Evolutionary conservation across 2,888 invertebrate species (phyloP).

Genomic region (Cephus pulcher): DNA sequence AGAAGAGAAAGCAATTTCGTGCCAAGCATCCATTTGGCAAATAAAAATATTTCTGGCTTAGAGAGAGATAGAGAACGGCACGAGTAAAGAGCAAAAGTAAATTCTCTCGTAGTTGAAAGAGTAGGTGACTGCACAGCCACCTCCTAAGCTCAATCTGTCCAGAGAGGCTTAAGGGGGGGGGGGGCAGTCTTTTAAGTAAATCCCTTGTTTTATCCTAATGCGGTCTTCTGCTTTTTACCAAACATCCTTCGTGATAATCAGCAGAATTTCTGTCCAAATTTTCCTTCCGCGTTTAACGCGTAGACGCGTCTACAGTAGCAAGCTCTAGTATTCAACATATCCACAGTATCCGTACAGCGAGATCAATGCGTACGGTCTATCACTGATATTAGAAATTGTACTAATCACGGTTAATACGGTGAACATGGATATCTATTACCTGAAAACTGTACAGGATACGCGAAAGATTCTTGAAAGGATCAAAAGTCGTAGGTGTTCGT

Average conservation of each 20-base stretch:
- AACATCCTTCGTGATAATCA: slow-evolving; percentile 35
- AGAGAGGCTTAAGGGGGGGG: slow-evolving; percentile 33
- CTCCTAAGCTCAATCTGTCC: slow-evolving; percentile 41
- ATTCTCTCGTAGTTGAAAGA: background rate
- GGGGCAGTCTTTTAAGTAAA: slow-evolving; percentile 43
- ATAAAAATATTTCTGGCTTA: background rate
- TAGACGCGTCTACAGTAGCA: background rate
- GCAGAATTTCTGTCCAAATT: slow-evolving; percentile 26
- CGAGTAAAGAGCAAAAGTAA: background rate
- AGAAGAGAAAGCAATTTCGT: background rate
- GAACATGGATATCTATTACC: background rate
- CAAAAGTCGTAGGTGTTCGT: background rate
- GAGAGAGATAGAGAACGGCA: background rate
- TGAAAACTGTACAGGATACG: background rate
- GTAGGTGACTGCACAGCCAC: background rate
- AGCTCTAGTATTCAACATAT: background rate
- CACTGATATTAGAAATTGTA: background rate
- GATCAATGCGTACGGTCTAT: background rate
- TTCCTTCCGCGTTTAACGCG: background rate
- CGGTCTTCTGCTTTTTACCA: slow-evolving; percentile 21
- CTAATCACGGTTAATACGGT: background rate
- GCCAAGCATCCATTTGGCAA: background rate
- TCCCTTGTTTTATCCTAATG: slow-evolving; percentile 43
- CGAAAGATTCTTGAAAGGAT: background rate
- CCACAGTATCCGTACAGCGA: background rate